Evolutionary conservation across 2,888 invertebrate species (phyloP), one percentile per base, ranked within the genome.

Genomic region (Deilephila porcellus): DNA sequence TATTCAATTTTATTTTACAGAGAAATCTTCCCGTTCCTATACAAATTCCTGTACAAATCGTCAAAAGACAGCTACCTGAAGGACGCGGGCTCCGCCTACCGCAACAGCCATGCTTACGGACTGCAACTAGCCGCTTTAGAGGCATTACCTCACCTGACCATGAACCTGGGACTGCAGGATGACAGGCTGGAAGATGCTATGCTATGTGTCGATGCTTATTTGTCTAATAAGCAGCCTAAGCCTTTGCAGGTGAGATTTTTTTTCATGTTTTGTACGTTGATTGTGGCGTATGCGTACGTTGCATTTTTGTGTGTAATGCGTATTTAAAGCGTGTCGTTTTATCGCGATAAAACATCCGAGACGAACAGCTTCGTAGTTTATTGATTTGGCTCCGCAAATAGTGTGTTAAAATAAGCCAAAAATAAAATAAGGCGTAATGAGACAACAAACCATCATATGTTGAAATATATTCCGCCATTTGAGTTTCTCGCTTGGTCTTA

Each of bases 21-120:
- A 76, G 96, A 97, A 81, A 96, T 97, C 0, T 88, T 97, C 25
- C 97, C 97, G 0, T 90, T 93, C 72, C 83, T 97, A 8, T 95
- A 95, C 80, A 85, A 89, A 72, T 96, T 95, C 82, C 90, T 97
- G 4, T 83, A 81, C 37, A 91, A 91, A 71, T 92, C 96, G 0
- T 88, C 96, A 0, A 82, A 85, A 29, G 95, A 95, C 77, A 97
- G 97, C 85, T 91, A 92, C 76, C 90, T 96, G 74, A 95, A 96
- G 83, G 95, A 96, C 85, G 88, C 88, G 6, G 95, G 95, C 1
- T 91, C 95, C 0, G 88, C 95, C 14, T 97, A 96, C 86, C 92
- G 96, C 78, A 94, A 91, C 76, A 85, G 85, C 60, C 76, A 76
- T 78, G 90, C 90, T 0, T 97, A 93, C 88, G 92, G 93, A 79